phyloP scores from a whole-genome alignment of 2,797 vertebrate species.

The Anomalospiza imberbis region DNA sequence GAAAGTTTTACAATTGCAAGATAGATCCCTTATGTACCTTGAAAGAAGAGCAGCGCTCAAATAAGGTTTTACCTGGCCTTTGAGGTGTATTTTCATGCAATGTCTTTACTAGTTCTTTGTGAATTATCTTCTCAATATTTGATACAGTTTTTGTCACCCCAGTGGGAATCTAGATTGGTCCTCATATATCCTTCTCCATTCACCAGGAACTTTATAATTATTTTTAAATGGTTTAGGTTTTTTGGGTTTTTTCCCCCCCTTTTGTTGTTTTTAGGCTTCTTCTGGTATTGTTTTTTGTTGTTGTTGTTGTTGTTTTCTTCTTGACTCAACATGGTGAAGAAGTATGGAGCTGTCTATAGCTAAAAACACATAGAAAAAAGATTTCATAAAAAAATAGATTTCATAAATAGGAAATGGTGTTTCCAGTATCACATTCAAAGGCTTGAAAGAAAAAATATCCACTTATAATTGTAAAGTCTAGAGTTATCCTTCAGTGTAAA shows the following conservation, averaged over 20 bases:
- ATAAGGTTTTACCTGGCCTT: background rate
- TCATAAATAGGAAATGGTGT: background rate
- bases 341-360: background rate
- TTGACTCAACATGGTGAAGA: background rate
- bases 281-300: background rate
- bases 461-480: background rate
- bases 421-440: background rate
- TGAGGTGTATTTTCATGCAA: background rate
- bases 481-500: background rate
- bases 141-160: background rate
- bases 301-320: background rate
- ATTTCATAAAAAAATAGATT: background rate
- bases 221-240: background rate
- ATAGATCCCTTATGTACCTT: background rate
- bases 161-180: background rate
- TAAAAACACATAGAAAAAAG: background rate
- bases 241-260: fast-evolving
- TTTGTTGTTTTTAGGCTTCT: background rate
- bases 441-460: background rate
- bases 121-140: background rate
- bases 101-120: background rate
- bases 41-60: background rate
- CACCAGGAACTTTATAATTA: background rate
- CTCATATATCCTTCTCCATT: background rate
- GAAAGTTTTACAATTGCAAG: background rate